Evolutionary conservation across 2,797 vertebrate genomes (phyloP).

Genomic region (Neoniphon sammara): DNA sequence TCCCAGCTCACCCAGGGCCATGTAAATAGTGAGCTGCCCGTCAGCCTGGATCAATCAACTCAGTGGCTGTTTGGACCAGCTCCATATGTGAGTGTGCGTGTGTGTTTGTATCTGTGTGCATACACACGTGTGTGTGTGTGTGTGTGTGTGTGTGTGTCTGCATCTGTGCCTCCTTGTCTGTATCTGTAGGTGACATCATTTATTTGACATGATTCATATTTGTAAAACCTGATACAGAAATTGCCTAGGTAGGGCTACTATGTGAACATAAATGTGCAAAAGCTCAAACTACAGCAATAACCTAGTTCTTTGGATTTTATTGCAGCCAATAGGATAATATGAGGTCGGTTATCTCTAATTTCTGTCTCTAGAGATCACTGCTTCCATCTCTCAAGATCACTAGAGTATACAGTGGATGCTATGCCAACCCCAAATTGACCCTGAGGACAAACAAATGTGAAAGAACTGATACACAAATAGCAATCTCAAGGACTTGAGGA

Average conservation of each 20-base stretch:
- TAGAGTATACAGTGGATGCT: background rate
- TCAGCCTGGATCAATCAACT: slow-evolving; percentile 79
- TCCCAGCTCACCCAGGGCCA: slow-evolving; percentile 62
- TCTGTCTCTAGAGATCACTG: slow-evolving; percentile 17
- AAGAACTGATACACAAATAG: background rate
- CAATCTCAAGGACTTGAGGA: slow-evolving; percentile 23
- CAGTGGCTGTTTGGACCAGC: slow-evolving; percentile 76
- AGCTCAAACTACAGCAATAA: background rate
- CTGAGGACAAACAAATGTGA: slow-evolving; percentile 1
- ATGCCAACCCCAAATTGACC: background rate
- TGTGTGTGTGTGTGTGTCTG: slow-evolving; percentile 22
- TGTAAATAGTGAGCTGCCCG: slow-evolving; percentile 71
- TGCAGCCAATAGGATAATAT: slow-evolving; percentile 46
- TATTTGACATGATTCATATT: background rate
- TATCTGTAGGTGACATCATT: background rate
- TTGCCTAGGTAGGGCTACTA: background rate
- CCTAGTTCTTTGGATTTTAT: slow-evolving; percentile 15
- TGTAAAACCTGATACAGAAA: too few relatives aligned
- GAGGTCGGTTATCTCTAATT: slow-evolving; percentile 16
- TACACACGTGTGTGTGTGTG: slow-evolving; percentile 6
- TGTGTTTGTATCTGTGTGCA: slow-evolving; percentile 19
- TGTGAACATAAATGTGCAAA: background rate
- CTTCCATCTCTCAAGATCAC: background rate
- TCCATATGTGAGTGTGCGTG: slow-evolving; percentile 61
- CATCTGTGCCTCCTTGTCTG: background rate